phyloP scores from a whole-genome alignment of 2,797 vertebrate genomes.

The Triplophysa yarkandensis region DNA sequence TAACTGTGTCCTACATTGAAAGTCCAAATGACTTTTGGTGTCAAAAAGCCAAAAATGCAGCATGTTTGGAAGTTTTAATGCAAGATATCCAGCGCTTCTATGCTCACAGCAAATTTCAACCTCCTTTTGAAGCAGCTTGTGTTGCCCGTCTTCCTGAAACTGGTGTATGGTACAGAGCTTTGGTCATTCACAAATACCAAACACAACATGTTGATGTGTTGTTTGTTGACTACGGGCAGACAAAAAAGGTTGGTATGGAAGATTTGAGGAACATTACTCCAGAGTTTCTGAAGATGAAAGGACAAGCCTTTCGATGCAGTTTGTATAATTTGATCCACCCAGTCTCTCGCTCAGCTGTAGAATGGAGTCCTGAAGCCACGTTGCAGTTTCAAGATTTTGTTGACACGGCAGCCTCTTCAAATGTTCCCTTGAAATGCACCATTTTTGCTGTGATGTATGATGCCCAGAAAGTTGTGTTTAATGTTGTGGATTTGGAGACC shows the following conservation, averaged over 20 bases:
- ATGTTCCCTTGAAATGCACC: constrained; percentile 83
- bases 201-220: constrained; percentile 76
- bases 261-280: constrained; percentile 77
- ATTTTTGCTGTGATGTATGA: constrained; percentile 86
- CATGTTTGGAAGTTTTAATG: constrained; percentile 80
- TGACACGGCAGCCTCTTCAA: constrained; percentile 64
- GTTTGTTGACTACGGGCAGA: constrained; percentile 90
- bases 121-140: constrained; percentile 74
- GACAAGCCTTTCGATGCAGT: constrained; percentile 92
- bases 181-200: constrained; percentile 72
- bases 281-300: constrained; percentile 78
- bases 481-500: constrained; percentile 89
- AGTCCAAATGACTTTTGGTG: constrained; percentile 93
- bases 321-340: constrained; percentile 86
- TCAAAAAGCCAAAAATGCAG: constrained; percentile 74
- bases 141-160: constrained; percentile 81
- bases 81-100: constrained; percentile 84
- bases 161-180: constrained; percentile 87
- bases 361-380: constrained; percentile 79
- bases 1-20: constrained; percentile 81
- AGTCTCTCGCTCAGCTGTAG: constrained; percentile 70
- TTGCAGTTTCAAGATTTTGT: constrained; percentile 83
- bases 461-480: constrained; percentile 78
- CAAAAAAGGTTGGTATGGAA: constrained; percentile 71
- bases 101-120: constrained; percentile 65